Evolutionary conservation across 1,140 invertebrate species (phyloP).

Genomic region (Brachionus calyciflorus): DNA sequence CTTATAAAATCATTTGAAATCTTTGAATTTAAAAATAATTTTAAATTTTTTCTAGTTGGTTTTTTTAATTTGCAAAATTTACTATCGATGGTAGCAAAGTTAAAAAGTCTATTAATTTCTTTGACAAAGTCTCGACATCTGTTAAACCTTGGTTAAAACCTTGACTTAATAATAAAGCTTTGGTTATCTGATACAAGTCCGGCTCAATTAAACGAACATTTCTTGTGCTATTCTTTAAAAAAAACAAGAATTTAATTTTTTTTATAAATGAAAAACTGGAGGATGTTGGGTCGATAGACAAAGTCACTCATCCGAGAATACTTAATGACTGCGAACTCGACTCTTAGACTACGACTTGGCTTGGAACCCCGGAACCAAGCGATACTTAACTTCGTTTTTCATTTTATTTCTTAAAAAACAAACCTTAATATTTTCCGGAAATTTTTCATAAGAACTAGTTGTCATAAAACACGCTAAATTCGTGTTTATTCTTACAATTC

Average conservation of each 20-base stretch:
- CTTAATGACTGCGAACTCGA: too few species aligned
- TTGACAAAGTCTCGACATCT: neutral
- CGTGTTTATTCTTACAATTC: conserved; percentile 55
- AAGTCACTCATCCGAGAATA: too few species aligned
- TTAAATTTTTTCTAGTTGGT: too few species aligned
- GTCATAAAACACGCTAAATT: conserved; percentile 60
- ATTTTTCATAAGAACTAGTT: conserved; percentile 50
- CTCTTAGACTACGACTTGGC: too few species aligned
- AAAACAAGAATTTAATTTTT: neutral
- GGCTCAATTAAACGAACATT: conserved; percentile 9
- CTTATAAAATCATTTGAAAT: conserved; percentile 14
- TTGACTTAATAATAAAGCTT: neutral
- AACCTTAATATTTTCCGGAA: conserved; percentile 36
- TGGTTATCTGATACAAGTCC: neutral
- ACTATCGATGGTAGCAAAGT: neutral
- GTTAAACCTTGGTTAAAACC: neutral
- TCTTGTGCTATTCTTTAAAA: neutral
- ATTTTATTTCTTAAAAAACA: neutral
- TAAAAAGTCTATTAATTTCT: conserved; percentile 24
- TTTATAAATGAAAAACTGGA: too few species aligned
- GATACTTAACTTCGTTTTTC: neutral
- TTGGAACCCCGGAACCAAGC: neutral
- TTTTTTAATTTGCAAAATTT: too few species aligned
- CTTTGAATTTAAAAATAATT: neutral
- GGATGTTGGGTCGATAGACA: too few species aligned